Evolutionary conservation across 2,797 vertebrate species (phyloP).

Genomic region (Sebastes wilsoni): DNA sequence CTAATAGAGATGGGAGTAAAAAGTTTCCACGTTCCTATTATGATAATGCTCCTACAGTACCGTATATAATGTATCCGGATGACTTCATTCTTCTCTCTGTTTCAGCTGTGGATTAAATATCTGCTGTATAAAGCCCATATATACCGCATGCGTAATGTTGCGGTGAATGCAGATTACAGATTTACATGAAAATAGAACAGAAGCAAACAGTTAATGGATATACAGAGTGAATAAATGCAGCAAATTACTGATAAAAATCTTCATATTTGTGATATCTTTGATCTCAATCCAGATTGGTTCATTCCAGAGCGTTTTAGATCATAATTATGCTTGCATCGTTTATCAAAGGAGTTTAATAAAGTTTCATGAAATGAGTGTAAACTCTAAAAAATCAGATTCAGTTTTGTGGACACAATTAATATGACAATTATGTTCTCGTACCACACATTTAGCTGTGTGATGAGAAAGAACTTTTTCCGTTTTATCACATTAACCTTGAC

Average conservation of each 20-base stretch:
- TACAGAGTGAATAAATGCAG: slow-evolving; percentile 11
- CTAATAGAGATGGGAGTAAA: slow-evolving; percentile 30
- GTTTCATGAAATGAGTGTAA: background rate
- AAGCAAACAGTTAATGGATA: slow-evolving; percentile 40
- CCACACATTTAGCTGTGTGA: background rate
- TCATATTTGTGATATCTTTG: slow-evolving; percentile 16
- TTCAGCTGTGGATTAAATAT: slow-evolving; percentile 45
- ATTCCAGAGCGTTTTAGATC: background rate
- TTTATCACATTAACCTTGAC: background rate
- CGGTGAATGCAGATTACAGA: slow-evolving; percentile 54
- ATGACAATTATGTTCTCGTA: background rate
- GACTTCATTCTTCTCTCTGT: slow-evolving; percentile 30
- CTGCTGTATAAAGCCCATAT: slow-evolving; percentile 14
- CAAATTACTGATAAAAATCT: slow-evolving; percentile 33
- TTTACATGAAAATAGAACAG: slow-evolving; percentile 58
- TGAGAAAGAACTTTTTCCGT: background rate
- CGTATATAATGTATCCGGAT: slow-evolving; percentile 22
- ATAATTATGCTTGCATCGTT: background rate
- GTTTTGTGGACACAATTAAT: background rate
- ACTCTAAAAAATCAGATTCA: background rate
- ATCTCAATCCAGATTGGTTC: slow-evolving; percentile 15
- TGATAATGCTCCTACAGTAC: slow-evolving; percentile 11
- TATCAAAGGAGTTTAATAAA: background rate
- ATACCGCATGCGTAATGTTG: slow-evolving; percentile 1
- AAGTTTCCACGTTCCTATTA: slow-evolving; percentile 41